Evolutionary conservation across 2,113 vertebrate species (phyloP).

Genomic region (Takifugu bimaculatus): DNA sequence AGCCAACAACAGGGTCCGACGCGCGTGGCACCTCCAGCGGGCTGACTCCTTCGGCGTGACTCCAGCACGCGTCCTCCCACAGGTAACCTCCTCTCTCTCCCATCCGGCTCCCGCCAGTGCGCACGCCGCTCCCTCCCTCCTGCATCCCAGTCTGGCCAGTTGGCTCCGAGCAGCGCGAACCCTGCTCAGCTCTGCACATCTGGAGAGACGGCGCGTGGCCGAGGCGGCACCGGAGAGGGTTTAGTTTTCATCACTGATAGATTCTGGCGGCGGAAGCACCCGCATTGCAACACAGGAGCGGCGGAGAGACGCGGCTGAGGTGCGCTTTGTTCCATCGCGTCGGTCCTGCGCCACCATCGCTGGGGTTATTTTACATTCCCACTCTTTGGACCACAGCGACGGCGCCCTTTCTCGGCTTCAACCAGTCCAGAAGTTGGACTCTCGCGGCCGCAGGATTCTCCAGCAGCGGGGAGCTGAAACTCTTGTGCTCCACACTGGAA

Average conservation of each 20-base stretch:
- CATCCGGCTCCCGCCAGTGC: slow-evolving; percentile 16
- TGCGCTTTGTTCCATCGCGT: background rate
- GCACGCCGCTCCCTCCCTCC: background rate
- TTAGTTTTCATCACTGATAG: background rate
- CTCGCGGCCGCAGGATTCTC: slow-evolving; percentile 20
- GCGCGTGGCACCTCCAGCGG: background rate
- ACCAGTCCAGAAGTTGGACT: slow-evolving; percentile 43
- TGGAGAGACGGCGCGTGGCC: slow-evolving; percentile 23
- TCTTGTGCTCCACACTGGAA: background rate
- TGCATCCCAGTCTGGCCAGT: slow-evolving; percentile 7
- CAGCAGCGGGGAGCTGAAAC: slow-evolving; percentile 1
- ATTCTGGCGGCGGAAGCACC: slow-evolving; percentile 33
- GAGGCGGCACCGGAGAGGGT: slow-evolving; percentile 3
- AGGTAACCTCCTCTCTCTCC: slow-evolving; percentile 27
- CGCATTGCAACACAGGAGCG: slow-evolving; percentile 69
- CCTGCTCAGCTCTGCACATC: slow-evolving; percentile 34
- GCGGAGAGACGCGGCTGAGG: slow-evolving; percentile 37
- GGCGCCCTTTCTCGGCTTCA: background rate
- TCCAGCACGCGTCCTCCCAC: slow-evolving; percentile 11
- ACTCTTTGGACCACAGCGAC: background rate
- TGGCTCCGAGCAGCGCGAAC: slow-evolving; percentile 2
- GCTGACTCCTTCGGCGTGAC: background rate
- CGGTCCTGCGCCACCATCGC: background rate
- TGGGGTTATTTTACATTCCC: no score
- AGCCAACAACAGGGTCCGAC: background rate